Evolutionary conservation across 2,113 vertebrate genomes (phyloP).

Genomic region (Taurulus bubalis): DNA sequence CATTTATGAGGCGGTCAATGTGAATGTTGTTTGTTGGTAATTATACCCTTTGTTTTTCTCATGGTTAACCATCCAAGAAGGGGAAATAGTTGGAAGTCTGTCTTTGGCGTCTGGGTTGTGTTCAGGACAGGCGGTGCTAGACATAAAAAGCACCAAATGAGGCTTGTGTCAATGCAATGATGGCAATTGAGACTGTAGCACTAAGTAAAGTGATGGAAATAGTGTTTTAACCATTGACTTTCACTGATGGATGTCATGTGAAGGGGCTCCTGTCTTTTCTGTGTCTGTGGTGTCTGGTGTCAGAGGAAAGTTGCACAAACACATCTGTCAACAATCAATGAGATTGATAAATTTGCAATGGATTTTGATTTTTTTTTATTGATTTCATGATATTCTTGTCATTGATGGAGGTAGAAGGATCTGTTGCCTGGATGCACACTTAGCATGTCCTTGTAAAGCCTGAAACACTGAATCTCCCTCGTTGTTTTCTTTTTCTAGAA

Average conservation of each 20-base stretch:
- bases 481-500: constrained; percentile 21
- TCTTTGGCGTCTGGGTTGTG: constrained; percentile 35
- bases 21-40: constrained; percentile 70
- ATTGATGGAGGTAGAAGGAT: background rate
- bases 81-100: constrained; percentile 57
- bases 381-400: constrained; percentile 6
- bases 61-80: constrained; percentile 68
- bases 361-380: constrained; percentile 7
- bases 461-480: constrained; percentile 32
- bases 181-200: background rate
- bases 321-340: background rate
- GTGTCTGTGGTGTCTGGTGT: background rate
- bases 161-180: constrained; percentile 1
- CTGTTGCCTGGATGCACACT: background rate
- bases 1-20: constrained; percentile 50
- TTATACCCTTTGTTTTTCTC: constrained; percentile 68
- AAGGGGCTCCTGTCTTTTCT: background rate
- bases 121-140: constrained; percentile 57
- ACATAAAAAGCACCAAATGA: constrained; percentile 24
- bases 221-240: constrained; percentile 4
- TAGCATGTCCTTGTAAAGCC: constrained; percentile 18
- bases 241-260: background rate
- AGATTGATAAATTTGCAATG: background rate
- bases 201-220: background rate
- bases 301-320: background rate